phyloP scores from a whole-genome alignment of 1,140 invertebrate species.

The Drosophila sechellia region DNA sequence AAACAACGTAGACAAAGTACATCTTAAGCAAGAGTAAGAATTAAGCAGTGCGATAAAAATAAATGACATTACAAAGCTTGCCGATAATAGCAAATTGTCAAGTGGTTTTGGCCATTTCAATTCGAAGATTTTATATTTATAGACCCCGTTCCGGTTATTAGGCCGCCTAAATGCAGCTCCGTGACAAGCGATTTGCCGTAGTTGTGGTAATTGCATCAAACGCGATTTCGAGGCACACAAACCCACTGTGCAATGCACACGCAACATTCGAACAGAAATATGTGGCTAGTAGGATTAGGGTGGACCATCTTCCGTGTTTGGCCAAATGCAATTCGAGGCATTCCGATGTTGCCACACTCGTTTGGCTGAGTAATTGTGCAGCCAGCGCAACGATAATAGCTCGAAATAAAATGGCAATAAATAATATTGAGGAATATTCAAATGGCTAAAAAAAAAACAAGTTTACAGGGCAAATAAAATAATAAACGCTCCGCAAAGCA shows the following conservation, averaged over 20 bases:
- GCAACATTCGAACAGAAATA: constrained; percentile 22
- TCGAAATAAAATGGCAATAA: constrained; percentile 2
- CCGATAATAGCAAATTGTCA: constrained; percentile 4
- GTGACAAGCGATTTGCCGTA: constrained; percentile 44
- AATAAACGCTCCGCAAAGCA: not conserved
- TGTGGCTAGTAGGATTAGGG: constrained; percentile 4
- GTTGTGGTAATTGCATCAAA: constrained; percentile 25
- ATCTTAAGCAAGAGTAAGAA: not conserved
- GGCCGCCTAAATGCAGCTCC: constrained; percentile 46
- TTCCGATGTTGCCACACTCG: constrained; percentile 39
- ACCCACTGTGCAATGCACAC: constrained; percentile 37
- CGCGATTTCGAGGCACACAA: constrained; percentile 45
- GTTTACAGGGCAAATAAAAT: constrained; percentile 1
- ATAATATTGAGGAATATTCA: constrained; percentile 10
- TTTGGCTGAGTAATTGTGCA: constrained; percentile 44
- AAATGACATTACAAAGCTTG: constrained; percentile 22
- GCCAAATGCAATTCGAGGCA: constrained; percentile 31
- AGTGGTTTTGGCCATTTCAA: constrained; percentile 16
- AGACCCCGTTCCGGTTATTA: constrained; percentile 57
- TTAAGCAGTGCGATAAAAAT: constrained; percentile 12
- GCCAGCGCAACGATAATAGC: constrained; percentile 33
- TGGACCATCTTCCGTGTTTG: constrained; percentile 50
- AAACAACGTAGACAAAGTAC: constrained; percentile 1
- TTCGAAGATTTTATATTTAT: constrained; percentile 40
- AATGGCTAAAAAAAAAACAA: constrained; percentile 3